Evolutionary conservation across 2,113 vertebrate species (phyloP).

Genomic region (Scomber japonicus): DNA sequence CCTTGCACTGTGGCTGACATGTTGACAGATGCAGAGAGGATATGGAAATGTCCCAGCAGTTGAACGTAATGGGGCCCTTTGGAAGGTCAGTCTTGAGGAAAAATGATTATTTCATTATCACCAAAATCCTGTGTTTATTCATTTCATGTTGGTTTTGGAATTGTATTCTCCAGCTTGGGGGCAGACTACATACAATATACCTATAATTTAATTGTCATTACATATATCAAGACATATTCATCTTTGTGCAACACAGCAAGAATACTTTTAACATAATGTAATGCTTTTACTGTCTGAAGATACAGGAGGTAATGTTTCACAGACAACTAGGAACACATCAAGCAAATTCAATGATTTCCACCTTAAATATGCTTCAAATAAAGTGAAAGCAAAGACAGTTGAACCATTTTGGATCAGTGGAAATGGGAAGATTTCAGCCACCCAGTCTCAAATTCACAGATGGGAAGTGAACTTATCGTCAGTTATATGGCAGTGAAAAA

Average conservation of each 20-base stretch:
- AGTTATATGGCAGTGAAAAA: not conserved
- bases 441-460: not conserved
- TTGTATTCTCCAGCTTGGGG: not conserved
- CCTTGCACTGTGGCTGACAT: constrained; percentile 47
- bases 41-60: constrained; percentile 41
- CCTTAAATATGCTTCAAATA: not conserved
- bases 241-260: too few relatives aligned
- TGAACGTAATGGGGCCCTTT: constrained; percentile 5
- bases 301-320: too few relatives aligned
- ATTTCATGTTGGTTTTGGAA: not conserved
- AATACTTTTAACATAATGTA: too few relatives aligned
- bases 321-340: not conserved
- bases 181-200: not conserved
- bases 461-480: not conserved
- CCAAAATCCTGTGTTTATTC: not conserved
- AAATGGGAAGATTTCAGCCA: not conserved
- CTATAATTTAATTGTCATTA: too few relatives aligned
- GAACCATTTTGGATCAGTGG: not conserved
- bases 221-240: too few relatives aligned
- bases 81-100: constrained; percentile 29
- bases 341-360: not conserved
- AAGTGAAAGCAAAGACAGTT: not conserved
- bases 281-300: too few relatives aligned
- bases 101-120: not conserved
- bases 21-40: constrained; percentile 45